phyloP scores from a whole-genome alignment of 2,113 vertebrate genomes.

The Acinonyx jubatus region DNA sequence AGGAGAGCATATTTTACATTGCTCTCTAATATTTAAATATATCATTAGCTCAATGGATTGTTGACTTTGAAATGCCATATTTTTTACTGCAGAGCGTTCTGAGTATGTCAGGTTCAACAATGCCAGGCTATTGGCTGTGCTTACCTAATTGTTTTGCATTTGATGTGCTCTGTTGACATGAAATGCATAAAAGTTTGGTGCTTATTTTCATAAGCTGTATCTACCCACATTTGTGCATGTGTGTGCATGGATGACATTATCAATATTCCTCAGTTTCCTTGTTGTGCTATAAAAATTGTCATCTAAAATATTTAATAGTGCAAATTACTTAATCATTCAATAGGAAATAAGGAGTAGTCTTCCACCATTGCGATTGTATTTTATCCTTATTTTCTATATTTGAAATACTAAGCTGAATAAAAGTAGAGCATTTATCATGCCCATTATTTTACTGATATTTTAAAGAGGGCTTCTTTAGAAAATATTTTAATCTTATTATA shows the following conservation, averaged over 20 bases:
- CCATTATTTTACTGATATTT: conserved; percentile 15
- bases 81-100: conserved; percentile 50
- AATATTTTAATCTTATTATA: not conserved
- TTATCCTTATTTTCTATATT: conserved; percentile 1
- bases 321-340: conserved; percentile 25
- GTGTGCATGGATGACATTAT: not conserved
- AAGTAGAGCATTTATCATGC: not conserved
- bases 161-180: not conserved
- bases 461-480: not conserved
- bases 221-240: not conserved
- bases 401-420: not conserved
- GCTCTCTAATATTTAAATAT: conserved; percentile 63
- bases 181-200: not conserved
- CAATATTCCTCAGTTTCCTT: not conserved
- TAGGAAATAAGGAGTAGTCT: not conserved
- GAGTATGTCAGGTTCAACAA: conserved; percentile 49
- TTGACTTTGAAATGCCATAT: conserved; percentile 60
- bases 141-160: conserved; percentile 24
- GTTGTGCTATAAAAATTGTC: conserved; percentile 35
- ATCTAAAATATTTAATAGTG: conserved; percentile 56
- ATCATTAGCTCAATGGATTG: conserved; percentile 49
- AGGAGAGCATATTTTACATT: conserved; percentile 43
- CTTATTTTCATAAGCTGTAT: not conserved
- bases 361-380: not conserved
- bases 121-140: conserved; percentile 51